phyloP scores from a whole-genome alignment of 2,888 invertebrate species.

The Blastobasis adustella region DNA sequence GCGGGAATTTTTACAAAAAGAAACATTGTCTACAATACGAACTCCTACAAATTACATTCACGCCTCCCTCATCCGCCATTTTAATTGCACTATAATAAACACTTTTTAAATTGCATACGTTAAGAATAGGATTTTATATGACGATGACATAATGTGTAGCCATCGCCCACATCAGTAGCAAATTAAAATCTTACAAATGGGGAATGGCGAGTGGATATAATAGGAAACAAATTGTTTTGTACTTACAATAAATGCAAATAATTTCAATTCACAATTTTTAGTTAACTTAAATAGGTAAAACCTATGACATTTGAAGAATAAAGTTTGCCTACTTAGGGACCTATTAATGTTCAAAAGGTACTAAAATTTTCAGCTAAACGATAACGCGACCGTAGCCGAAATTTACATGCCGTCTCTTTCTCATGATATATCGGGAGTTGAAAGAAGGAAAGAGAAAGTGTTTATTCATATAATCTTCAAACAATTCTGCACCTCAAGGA shows the following conservation, averaged over 20 bases:
- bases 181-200: conserved; percentile 24
- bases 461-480: no score
- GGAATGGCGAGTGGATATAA: conserved; percentile 23
- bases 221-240: conserved; percentile 1
- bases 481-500: no score
- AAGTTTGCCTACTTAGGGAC: no score
- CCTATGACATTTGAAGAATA: no score
- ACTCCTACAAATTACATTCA: conserved; percentile 57
- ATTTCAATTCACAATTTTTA: conserved; percentile 3
- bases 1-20: conserved; percentile 65
- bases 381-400: no score
- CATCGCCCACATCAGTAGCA: conserved; percentile 12
- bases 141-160: no score
- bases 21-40: conserved; percentile 51
- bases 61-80: conserved; percentile 43
- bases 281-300: not conserved
- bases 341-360: no score
- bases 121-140: no score
- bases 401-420: no score
- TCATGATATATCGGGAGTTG: no score
- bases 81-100: conserved; percentile 64
- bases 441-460: no score
- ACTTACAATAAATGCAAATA: conserved; percentile 6
- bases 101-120: conserved; percentile 25
- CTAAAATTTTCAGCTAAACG: no score